Conservation (phyloP, 2,797 vertebrate species). For the Brachyalestes nurse region DNA sequence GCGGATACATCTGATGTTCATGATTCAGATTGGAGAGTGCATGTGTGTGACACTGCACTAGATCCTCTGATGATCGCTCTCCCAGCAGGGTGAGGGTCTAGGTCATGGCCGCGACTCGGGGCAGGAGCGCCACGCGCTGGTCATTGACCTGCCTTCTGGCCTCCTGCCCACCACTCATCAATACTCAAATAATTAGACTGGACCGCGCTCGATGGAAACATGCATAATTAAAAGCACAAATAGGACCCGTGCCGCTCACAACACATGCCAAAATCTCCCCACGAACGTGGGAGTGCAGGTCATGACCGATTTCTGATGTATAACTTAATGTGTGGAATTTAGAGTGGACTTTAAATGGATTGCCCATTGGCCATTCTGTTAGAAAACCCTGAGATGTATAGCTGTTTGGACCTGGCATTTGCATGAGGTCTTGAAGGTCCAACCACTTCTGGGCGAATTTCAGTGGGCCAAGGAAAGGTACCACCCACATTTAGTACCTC, state of each 20-base stretch:
- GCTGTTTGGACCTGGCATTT: no score
- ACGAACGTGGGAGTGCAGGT: neutral
- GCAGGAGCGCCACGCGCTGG: constrained; percentile 41
- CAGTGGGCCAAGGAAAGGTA: no score
- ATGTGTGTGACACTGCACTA: constrained; percentile 12
- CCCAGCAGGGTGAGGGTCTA: constrained; percentile 3
- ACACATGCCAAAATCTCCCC: constrained; percentile 12
- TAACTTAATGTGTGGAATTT: neutral
- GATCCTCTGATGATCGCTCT: neutral
- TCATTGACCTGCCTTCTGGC: constrained; percentile 66
- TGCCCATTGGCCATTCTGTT: neutral
- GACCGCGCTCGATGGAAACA: constrained; percentile 68
- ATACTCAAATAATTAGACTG: constrained; percentile 79
- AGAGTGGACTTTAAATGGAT: neutral
- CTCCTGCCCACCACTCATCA: constrained; percentile 62
- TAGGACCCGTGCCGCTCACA: constrained; percentile 24
- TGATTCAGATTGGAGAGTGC: neutral
- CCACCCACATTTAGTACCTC: no score
- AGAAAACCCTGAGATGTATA: neutral
- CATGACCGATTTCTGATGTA: no score
- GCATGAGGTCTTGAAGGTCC: no score
- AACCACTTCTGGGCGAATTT: no score
- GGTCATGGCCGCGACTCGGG: constrained; percentile 11
- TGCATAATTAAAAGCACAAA: constrained; percentile 69
- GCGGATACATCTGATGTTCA: no score